These are phyloP conservation scores for Boloria euphrosyne DNA, from an alignment of 2,888 invertebrate genomes.

Conservation along the genomic window DNA sequence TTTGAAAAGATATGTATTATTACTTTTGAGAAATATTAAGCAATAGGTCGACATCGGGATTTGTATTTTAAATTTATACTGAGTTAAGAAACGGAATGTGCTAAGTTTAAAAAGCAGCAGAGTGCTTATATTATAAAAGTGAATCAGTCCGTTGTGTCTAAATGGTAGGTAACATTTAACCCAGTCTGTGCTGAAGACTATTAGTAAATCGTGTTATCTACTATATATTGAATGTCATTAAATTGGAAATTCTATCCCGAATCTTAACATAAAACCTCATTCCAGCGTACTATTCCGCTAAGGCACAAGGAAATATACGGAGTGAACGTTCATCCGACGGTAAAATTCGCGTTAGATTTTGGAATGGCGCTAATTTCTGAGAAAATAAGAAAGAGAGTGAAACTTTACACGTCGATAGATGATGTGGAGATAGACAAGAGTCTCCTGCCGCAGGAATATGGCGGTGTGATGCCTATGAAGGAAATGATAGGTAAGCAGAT, in stretches of 20 bases:
- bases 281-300: slow-evolving; percentile 88
- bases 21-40: too few relatives aligned
- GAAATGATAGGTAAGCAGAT: slow-evolving; percentile 90
- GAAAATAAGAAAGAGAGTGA: slow-evolving; percentile 87
- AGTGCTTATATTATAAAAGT: too few relatives aligned
- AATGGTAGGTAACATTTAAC: too few relatives aligned
- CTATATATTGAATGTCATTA: too few relatives aligned
- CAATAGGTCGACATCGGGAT: too few relatives aligned
- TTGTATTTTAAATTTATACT: too few relatives aligned
- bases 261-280: slow-evolving; percentile 30
- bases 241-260: too few relatives aligned
- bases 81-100: too few relatives aligned
- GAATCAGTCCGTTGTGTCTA: not conserved
- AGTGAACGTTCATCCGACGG: slow-evolving; percentile 87
- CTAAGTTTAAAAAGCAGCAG: too few relatives aligned
- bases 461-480: slow-evolving; percentile 90
- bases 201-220: too few relatives aligned
- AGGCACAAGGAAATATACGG: slow-evolving; percentile 91
- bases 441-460: slow-evolving; percentile 90
- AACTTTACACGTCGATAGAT: slow-evolving; percentile 84
- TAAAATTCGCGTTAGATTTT: slow-evolving; percentile 89
- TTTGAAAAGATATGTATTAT: too few relatives aligned
- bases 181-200: too few relatives aligned
- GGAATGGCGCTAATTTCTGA: slow-evolving; percentile 89
- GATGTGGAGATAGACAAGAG: slow-evolving; percentile 84